Evolutionary conservation across 1,140 invertebrate genomes (phyloP).

Genomic region (Solen grandis): DNA sequence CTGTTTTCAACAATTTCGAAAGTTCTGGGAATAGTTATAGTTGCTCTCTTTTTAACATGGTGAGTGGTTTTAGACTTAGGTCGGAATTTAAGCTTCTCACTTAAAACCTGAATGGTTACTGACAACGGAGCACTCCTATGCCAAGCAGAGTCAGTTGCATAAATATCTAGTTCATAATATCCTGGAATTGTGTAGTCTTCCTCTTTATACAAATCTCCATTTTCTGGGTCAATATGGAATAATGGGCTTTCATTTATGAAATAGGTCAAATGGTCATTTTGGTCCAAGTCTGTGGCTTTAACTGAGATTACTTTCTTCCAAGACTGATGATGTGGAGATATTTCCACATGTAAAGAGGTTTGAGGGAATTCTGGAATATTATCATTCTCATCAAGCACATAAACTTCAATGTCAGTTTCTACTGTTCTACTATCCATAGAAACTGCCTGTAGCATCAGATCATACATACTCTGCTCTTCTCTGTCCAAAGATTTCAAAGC

Average conservation of each 20-base stretch:
- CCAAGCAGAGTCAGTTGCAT: constrained; percentile 29
- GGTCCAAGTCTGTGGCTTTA: constrained; percentile 27
- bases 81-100: constrained; percentile 16
- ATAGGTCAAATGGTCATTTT: constrained; percentile 39
- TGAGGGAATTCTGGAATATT: constrained; percentile 28
- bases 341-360: not conserved
- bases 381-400: constrained; percentile 47
- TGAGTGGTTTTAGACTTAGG: not conserved
- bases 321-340: constrained; percentile 24
- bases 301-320: constrained; percentile 20
- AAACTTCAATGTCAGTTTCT: constrained; percentile 22
- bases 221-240: constrained; percentile 25
- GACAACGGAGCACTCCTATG: constrained; percentile 30
- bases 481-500: constrained; percentile 33
- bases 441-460: constrained; percentile 19
- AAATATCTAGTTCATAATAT: constrained; percentile 13
- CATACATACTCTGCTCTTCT: constrained; percentile 35
- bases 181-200: constrained; percentile 36
- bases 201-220: constrained; percentile 28
- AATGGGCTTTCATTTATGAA: constrained; percentile 4
- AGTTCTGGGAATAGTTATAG: constrained; percentile 4
- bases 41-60: constrained; percentile 26
- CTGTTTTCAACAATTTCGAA: constrained; percentile 49
- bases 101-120: constrained; percentile 3
- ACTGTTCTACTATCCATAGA: constrained; percentile 1